Evolutionary conservation across 1,140 invertebrate genomes (phyloP).

Genomic region (Conopomorpha cramerella): DNA sequence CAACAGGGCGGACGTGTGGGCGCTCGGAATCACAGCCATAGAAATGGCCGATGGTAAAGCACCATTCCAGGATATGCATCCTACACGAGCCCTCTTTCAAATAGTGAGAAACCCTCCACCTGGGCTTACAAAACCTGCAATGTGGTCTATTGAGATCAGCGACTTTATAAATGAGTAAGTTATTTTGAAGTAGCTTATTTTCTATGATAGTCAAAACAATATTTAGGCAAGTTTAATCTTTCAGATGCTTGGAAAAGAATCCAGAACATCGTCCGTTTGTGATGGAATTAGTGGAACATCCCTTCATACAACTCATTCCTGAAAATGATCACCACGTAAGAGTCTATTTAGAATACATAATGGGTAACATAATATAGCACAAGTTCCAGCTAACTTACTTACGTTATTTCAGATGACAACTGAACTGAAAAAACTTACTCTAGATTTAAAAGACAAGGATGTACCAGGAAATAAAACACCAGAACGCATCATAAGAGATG

Average conservation of each 20-base stretch:
- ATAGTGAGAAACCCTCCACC: conserved; percentile 88
- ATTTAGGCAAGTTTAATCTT: conserved; percentile 19
- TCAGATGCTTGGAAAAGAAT: conserved; percentile 88
- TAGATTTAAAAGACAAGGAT: conserved; percentile 40
- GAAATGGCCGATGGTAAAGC: conserved; percentile 88
- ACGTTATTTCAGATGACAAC: conserved; percentile 52
- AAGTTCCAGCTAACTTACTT: too few species aligned
- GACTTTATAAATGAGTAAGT: conserved; percentile 84
- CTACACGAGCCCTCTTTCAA: conserved; percentile 83
- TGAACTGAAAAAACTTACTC: conserved; percentile 67
- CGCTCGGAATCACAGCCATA: conserved; percentile 88
- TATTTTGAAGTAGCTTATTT: background rate
- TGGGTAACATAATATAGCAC: too few species aligned
- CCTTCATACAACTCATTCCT: conserved; percentile 75
- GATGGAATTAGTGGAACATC: conserved; percentile 84
- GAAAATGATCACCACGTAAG: conserved; percentile 78
- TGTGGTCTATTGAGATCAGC: conserved; percentile 79
- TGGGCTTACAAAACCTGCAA: conserved; percentile 69
- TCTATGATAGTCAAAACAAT: too few species aligned
- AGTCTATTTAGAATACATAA: too few species aligned
- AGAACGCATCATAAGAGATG: conserved; percentile 71
- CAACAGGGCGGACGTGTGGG: conserved; percentile 86
- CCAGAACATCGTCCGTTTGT: conserved; percentile 86
- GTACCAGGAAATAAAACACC: conserved; percentile 40
- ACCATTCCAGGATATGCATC: conserved; percentile 84